Evolutionary conservation across 2,113 vertebrate species (phyloP), one percentile per base, ranked within the genome.

Genomic region (Terrapene triunguis): DNA sequence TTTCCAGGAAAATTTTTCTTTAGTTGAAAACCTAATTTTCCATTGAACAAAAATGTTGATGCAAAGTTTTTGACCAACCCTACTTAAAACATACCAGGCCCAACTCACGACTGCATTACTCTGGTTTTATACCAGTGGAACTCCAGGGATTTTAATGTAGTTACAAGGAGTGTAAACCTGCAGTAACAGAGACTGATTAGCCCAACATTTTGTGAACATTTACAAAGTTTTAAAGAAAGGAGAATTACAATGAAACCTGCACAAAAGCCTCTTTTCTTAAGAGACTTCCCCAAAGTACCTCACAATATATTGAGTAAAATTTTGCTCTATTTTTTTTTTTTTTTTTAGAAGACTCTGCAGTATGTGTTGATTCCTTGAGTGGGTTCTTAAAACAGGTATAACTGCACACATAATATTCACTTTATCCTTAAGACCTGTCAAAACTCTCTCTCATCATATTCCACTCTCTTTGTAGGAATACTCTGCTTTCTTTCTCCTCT

Each of bases 391-490:
- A 96, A 78, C 44, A 97, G 8, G 35, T 69, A 42, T 91, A 96
- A 74, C 57, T 95, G 38, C 90, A 83, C 84, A 81, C 48, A 27
- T 32, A 53, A 42, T 82, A 82, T 72, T 80, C 86, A 29, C 86
- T 86, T 93, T 94, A 96, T 91, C 88, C 84, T 93, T 93, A 94
- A 96, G 89, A 94, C 78, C 38, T 10, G 0, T 89, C 85, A 96
- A 90, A 92, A 2, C 19, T 17, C 29, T 82, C 74, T 93, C 87
- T 47, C 96, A 57, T 93, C 17, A 82, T 82, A 89, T 94, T 93
- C 88, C 81, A 92, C 29, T 50, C 91, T 94, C 88, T 93, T 82
- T 94, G 29, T 78, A 94, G 90, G 88, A 97, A 96, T 89, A 82
- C 29, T 93, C 93, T 95, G 21, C 85, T 91, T 94, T 90, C 53